phyloP scores from a whole-genome alignment of 2,888 invertebrate genomes.

The Acanthoscelides obtectus region DNA sequence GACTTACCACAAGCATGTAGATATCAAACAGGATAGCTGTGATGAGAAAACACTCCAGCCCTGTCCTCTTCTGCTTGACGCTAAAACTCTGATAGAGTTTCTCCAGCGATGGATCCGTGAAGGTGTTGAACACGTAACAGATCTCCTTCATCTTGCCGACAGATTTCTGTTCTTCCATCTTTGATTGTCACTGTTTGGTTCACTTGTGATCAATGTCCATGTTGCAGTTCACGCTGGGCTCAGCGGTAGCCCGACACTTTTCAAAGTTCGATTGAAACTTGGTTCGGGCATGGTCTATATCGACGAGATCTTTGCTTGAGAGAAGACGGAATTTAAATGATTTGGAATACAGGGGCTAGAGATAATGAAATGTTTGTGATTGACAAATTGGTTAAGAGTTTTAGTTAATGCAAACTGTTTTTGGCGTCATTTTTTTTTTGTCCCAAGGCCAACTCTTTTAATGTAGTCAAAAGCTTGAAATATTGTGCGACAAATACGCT shows the following conservation, averaged over 20 bases:
- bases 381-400: too few relatives aligned
- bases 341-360: too few relatives aligned
- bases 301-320: not conserved
- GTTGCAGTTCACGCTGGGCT: not conserved
- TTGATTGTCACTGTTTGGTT: not conserved
- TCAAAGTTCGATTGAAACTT: not conserved
- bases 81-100: constrained; percentile 68
- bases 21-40: constrained; percentile 63
- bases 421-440: too few relatives aligned
- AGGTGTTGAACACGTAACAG: constrained; percentile 45
- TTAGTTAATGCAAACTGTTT: too few relatives aligned
- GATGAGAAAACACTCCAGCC: constrained; percentile 64
- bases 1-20: constrained; percentile 56
- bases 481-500: too few relatives aligned
- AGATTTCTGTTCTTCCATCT: constrained; percentile 39
- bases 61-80: constrained; percentile 65
- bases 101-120: constrained; percentile 61
- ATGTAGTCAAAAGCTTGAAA: too few relatives aligned
- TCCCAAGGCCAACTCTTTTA: too few relatives aligned
- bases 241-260: not conserved
- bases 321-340: too few relatives aligned
- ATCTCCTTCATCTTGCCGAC: constrained; percentile 37
- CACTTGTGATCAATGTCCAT: not conserved
- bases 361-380: too few relatives aligned
- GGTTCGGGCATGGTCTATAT: not conserved